Evolutionary conservation across 1,140 invertebrate species (phyloP), one percentile per base, ranked within the genome.

Genomic region (Drosophila varians): DNA sequence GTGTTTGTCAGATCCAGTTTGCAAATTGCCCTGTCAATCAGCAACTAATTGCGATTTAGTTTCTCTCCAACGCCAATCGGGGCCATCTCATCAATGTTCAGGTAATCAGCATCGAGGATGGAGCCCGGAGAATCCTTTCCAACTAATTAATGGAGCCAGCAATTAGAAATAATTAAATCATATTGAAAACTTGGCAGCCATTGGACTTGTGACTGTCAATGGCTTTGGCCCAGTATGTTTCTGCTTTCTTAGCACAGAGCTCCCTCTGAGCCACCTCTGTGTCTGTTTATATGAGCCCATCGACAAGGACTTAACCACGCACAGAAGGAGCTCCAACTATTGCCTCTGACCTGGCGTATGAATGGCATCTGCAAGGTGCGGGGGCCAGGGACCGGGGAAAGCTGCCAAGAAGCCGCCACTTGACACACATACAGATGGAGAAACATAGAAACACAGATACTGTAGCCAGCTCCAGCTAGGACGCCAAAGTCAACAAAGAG

Each of bases 161-260:
- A 80, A 87, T 86, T 77, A 74, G 82, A 56, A 70, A 69, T 86
- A 86, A 87, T 87, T 87, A 77, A 86, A 74, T 87, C 74, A 87
- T 82, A 74, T 86, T 82, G 77, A 64, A 64, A 87, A 77, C 74
- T 68, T 55, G 42, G 28, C 45, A 36, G 8, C 9, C 14, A 47
- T 26, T 46, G 43, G 19, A 47, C 21, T 46, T 34, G 23, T 8
- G 23, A 28, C 11, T 43, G 9, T 25, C 43, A 46, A 11, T 34
- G 19, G n/a, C 25, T 40, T 60, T 31, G 23, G 23, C 61, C 47
- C 28, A 4, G 28, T 5, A 14, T 8, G 12, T 8, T 66, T 21
- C n/a, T 12, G 48, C n/a, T 26, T 16, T 21, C 14, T 42, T 55
- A 36, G 11, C 4, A 9, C 3, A 31, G 28, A 31, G 28, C 11